Conservation (phyloP, 2,797 vertebrate species). For the Acrossocheilus wenchowensis region DNA sequence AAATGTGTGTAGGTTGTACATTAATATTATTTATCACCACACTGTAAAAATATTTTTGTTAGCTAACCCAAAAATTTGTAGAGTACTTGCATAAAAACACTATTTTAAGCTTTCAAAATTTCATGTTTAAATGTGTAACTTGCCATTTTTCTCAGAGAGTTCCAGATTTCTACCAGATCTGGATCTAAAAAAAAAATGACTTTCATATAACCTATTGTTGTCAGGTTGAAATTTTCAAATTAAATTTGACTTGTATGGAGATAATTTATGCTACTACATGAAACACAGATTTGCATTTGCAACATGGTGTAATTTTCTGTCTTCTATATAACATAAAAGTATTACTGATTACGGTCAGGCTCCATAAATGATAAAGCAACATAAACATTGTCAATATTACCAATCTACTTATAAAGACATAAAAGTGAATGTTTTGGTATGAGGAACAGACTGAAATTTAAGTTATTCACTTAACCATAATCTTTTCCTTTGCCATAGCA, state of each 20-base stretch:
- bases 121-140: background rate
- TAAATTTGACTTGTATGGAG: background rate
- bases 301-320: background rate
- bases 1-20: background rate
- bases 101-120: background rate
- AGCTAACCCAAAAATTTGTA: background rate
- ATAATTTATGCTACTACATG: background rate
- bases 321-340: background rate
- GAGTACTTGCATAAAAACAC: background rate
- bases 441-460: background rate
- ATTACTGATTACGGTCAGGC: background rate
- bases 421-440: background rate
- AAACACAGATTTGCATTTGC: background rate
- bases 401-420: background rate
- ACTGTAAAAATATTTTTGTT: background rate
- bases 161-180: background rate
- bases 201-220: background rate
- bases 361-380: background rate
- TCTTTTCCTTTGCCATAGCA: background rate
- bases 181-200: too few relatives aligned
- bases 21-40: background rate
- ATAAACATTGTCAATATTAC: background rate
- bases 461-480: background rate
- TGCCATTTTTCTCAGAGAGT: background rate
- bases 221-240: background rate